phyloP scores from a whole-genome alignment of 2,888 invertebrate genomes.

The Arge pagana region DNA sequence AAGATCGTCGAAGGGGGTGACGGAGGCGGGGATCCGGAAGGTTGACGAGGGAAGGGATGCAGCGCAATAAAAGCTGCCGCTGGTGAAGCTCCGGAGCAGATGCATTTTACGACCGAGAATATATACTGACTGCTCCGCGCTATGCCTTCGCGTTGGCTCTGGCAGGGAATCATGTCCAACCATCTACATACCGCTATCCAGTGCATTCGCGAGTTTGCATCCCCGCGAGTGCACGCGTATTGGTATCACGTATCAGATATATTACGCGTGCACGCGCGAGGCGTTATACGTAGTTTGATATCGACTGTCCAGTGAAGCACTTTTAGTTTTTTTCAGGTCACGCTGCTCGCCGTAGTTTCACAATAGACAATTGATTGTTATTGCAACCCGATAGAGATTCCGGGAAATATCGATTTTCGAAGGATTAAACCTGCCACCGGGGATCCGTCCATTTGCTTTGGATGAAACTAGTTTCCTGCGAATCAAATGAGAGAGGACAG shows the following conservation, averaged over 20 bases:
- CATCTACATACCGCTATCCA: conserved; percentile 28
- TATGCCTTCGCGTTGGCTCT: conserved; percentile 12
- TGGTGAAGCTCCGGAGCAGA: conserved; percentile 34
- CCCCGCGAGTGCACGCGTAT: conserved; percentile 21
- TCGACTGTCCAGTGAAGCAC: conserved; percentile 39
- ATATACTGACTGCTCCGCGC: conserved; percentile 13
- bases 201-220: conserved; percentile 26
- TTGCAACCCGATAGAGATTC: conserved; percentile 36
- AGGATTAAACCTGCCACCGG: no score
- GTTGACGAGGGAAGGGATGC: conserved; percentile 29
- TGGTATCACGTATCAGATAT: conserved; percentile 19
- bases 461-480: no score
- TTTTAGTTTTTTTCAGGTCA: conserved; percentile 44
- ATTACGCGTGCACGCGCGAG: conserved; percentile 22
- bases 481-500: no score
- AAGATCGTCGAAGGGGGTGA: conserved; percentile 13
- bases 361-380: conserved; percentile 47
- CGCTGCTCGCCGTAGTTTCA: conserved; percentile 41
- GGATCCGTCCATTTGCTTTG: no score
- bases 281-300: conserved; percentile 23
- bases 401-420: conserved; percentile 17
- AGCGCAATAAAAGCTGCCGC: conserved; percentile 43
- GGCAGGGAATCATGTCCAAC: conserved; percentile 31
- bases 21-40: conserved; percentile 19
- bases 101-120: conserved; percentile 49